Base-by-base conservation (phyloP, 2,888 invertebrate species). In the Antheraea assamensis region DNA sequence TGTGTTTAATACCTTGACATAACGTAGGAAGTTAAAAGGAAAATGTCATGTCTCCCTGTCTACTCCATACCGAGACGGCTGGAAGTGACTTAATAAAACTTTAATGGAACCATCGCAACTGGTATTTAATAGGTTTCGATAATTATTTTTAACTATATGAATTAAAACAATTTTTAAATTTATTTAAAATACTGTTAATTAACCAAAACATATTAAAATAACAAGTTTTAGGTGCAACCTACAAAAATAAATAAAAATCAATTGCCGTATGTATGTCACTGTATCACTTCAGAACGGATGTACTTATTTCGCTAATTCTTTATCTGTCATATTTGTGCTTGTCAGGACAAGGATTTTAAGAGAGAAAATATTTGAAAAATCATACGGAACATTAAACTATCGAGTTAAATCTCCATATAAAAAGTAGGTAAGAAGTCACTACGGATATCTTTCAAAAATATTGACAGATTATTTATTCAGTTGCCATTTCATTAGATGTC, bases 11-110 rank as follows among this genome's bases (percentile, higher is more conserved):
- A 17, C 61, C 27, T 61, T 61, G 61, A 27, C 24, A 24, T 15
- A 61, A 15, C 27, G 13, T 61, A 27, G 27, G 80, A 85, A 83
- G 79, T 79, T 72, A 76, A 77, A 78, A 78, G 78, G 78, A 81
- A 83, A 80, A 78, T 80, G 19, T 7, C 66, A 13, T 49, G n/a
- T 73, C 55, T 52, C 68, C 31, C 35, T 31, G 35, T 66, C 5
- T 31, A 66, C 35, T 66, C 17, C 31, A 35, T 35, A 66, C 55
- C 4, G 55, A 55, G 55, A 55, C 55, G n/a, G 24, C 24, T 10
- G 13, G 58, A 10, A 10, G 58, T 58, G 24, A 58, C 24, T 58
- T 58, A 24, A 58, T 58, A 24, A 24, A 58, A 58, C 24, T 58
- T 58, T 58, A 58, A 58, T 58, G 24, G 58, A 24, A 58, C 24